These are phyloP conservation scores for Syrista parreyssii DNA, from an alignment of 2,888 invertebrate genomes.

Conservation along the genomic window DNA sequence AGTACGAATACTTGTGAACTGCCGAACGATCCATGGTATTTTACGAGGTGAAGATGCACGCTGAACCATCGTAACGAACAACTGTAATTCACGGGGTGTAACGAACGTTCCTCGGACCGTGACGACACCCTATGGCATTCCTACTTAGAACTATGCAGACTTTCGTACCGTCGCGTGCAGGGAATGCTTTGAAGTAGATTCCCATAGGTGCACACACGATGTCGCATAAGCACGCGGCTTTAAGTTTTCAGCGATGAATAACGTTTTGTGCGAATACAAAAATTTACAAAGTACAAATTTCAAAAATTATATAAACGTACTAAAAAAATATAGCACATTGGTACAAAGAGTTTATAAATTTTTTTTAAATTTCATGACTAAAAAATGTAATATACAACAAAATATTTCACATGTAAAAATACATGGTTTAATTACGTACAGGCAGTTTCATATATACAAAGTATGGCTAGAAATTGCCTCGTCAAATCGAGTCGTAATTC, in stretches of 20 bases:
- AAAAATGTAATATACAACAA: no score
- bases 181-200: conserved; percentile 39
- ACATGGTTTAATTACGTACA: not conserved
- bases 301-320: no score
- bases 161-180: conserved; percentile 20
- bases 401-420: not conserved
- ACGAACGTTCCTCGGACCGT: conserved; percentile 18
- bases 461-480: not conserved
- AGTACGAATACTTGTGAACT: not conserved
- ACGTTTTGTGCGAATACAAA: not conserved
- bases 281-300: not conserved
- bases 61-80: conserved; percentile 8
- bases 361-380: no score
- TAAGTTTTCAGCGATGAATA: not conserved
- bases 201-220: not conserved
- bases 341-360: not conserved
- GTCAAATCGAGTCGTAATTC: not conserved
- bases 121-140: conserved; percentile 23
- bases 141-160: conserved; percentile 31
- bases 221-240: not conserved
- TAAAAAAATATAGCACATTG: no score
- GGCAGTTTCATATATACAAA: not conserved
- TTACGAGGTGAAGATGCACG: conserved; percentile 33
- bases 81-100: conserved; percentile 17
- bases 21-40: conserved; percentile 14